Percentiles rank a stretch among this genome's conserved stretches.
Conservation (phyloP, 1,140 invertebrate genomes). For the Dufourea novaeangliae region DNA sequence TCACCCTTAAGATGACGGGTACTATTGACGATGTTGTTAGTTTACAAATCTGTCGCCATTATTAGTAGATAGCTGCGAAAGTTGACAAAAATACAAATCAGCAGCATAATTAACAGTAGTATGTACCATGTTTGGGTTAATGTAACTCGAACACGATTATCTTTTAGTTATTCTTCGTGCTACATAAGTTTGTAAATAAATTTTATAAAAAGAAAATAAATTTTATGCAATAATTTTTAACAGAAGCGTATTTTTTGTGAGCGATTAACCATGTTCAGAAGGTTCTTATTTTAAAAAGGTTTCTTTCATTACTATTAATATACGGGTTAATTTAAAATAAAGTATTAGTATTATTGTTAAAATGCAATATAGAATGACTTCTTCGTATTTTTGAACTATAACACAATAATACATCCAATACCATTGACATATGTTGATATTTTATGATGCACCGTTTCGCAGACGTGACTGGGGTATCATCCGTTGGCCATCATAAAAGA, state of each 20-base stretch:
- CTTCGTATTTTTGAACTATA: background rate
- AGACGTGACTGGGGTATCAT: conserved; percentile 16
- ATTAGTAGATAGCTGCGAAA: too few species aligned
- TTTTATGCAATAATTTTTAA: too few species aligned
- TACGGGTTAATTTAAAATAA: background rate
- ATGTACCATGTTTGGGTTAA: too few species aligned
- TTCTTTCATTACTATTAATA: background rate
- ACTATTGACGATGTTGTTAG: too few species aligned
- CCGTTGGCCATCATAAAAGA: conserved; percentile 6
- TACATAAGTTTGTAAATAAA: too few species aligned
- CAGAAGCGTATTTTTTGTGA: background rate
- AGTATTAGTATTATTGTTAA: too few species aligned
- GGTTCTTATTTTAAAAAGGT: background rate
- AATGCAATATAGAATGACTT: background rate
- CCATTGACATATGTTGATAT: conserved; percentile 12
- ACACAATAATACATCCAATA: background rate
- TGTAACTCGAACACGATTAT: too few species aligned
- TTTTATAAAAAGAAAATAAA: background rate
- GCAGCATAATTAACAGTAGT: too few species aligned
- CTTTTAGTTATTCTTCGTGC: too few species aligned
- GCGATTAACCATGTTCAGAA: background rate
- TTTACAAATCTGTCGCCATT: too few species aligned
- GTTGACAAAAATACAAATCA: background rate
- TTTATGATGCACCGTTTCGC: conserved; percentile 12
- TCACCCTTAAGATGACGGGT: too few species aligned